Evolutionary conservation across 2,888 invertebrate genomes (phyloP).

Genomic region (Eristalinus sepulchralis): DNA sequence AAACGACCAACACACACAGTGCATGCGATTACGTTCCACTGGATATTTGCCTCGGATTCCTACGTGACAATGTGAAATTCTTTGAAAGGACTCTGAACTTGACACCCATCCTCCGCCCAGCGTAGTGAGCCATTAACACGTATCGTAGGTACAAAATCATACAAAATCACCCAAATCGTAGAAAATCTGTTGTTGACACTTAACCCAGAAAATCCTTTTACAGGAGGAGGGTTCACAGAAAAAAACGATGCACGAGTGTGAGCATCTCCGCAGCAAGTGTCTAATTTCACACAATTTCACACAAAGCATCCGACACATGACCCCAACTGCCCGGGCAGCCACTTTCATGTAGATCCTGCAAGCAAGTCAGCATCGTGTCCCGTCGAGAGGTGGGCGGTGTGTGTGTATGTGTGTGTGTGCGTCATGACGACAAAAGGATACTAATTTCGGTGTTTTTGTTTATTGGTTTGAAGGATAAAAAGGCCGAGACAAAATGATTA

Average conservation of each 20-base stretch:
- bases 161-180: slow-evolving; percentile 14
- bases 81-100: neutral
- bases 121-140: slow-evolving; percentile 41
- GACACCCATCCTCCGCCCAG: neutral
- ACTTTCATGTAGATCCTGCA: neutral
- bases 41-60: slow-evolving; percentile 33
- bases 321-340: slow-evolving; percentile 4
- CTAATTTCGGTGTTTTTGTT: slow-evolving; percentile 62
- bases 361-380: neutral
- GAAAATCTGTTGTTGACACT: slow-evolving; percentile 57
- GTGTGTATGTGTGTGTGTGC: too few relatives aligned
- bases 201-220: slow-evolving; percentile 43
- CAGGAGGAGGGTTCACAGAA: neutral
- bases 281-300: slow-evolving; percentile 55
- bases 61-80: slow-evolving; percentile 50
- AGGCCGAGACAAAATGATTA: slow-evolving; percentile 29
- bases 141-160: slow-evolving; percentile 37
- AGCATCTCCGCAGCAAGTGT: slow-evolving; percentile 36
- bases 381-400: neutral
- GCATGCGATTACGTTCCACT: slow-evolving; percentile 44
- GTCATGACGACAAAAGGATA: slow-evolving; percentile 37
- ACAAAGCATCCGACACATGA: slow-evolving; percentile 34
- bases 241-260: neutral
- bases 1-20: slow-evolving; percentile 29
- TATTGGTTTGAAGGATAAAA: slow-evolving; percentile 49